Evolutionary conservation across 2,113 vertebrate species (phyloP), one percentile per base, ranked within the genome.

Genomic region (Pseudorasbora parva): DNA sequence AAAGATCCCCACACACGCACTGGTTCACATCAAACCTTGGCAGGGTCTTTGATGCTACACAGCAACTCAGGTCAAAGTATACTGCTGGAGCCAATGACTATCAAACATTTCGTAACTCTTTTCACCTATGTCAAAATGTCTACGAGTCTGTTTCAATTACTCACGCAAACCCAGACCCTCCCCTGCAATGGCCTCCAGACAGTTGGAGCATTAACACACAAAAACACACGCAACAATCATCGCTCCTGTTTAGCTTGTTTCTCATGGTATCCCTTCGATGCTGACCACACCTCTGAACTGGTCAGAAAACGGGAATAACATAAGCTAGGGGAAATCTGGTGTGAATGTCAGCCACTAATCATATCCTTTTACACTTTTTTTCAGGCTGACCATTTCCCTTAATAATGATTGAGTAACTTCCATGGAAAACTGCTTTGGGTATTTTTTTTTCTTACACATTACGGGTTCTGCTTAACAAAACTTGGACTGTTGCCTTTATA

Each of bases 91-190:
- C 86, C 87, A 82, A 68, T 59, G 81, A 68, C 75, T 84, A 69
- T 90, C 78, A 88, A 90, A 87, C 81, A 74, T 91, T 92, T 93
- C 89, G 88, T 90, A 93, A 93, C 82, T 87, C 85, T 77, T 89
- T 47, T 88, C 86, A 45, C 17, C 82, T 87, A 81, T 89, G 92
- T 88, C 90, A 90, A 82, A 84, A 92, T 89, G 91, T 93, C 89
- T 90, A 59, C 64, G 62, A 87, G 72, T 85, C 89, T 88, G 86
- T 86, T 91, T 66, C 86, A 79, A 88, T 88, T 90, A 90, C 77
- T 88, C 83, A 90, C 75, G 79, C 87, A 87, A 89, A 66, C 60
- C 57, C 80, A 77, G 51, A 15, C 81, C 75, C 30, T 27, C 69
- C 76, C 60, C n/a, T 27, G 81, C 47, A 17, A 60, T 14, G 43